Base-by-base conservation (phyloP, 2,113 vertebrate genomes). In the Boulengeromyrus knoepffleri region DNA sequence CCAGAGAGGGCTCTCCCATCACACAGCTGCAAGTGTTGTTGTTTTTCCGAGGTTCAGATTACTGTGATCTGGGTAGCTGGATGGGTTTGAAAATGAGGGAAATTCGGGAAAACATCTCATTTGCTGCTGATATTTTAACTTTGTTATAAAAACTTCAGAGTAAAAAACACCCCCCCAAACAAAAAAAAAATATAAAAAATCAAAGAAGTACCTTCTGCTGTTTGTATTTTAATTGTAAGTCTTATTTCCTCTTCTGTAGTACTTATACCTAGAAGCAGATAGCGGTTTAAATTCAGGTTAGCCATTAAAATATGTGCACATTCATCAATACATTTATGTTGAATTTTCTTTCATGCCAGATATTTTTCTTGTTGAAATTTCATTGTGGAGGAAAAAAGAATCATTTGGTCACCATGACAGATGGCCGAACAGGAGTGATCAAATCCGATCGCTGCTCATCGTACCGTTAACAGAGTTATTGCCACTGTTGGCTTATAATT, bases 1-100 rank as follows among this genome's bases (percentile, higher is more conserved):
- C 93, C 91, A 58, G 58, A 15, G 42, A 88, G 88, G 36, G 19
- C 89, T 89, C 19, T 36, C 92, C 21, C 17, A 17, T 7, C 62
- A 80, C 62, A 88, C 85, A 90, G 85, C 85, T 87, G 89, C 85
- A 53, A 56, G 87, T 89, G 85, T 90, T 90, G 91, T 91, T 92
- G 62, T 66, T 66, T 9, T 93, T 91, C 88, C 89, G 74, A 0
- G 85, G 10, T 87, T 15, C 1, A 92, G 93, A 93, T 94, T 85
- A 89, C 85, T 90, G 91, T 74, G 92, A 92, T 31, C 88, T 89
- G 92, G 58, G 91, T 89, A 88, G 90, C 92, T 89, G 91, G 93
- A 94, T 94, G 92, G 90, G 91, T 89, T 91, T 87, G 89, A 92
- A 92, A 92, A 92, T 84, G 58, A 87, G 89, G 89, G 50, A 80